These are phyloP conservation scores for Neofelis nebulosa DNA, from an alignment of 2,113 vertebrate genomes.

Conservation along the genomic window DNA sequence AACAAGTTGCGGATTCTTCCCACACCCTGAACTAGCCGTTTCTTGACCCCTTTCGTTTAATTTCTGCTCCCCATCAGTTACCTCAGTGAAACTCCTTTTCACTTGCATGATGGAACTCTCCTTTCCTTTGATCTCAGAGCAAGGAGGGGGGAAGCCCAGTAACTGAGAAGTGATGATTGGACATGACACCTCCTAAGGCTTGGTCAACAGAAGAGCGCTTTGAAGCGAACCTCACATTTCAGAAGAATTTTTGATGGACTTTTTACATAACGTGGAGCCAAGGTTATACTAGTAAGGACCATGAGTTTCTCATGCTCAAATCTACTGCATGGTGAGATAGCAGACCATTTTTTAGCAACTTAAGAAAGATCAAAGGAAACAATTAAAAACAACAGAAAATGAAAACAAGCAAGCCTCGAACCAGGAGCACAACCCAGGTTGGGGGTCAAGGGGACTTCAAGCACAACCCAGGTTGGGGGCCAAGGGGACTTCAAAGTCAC, in stretches of 20 bases:
- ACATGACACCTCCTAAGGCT: not conserved
- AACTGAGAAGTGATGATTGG: not conserved
- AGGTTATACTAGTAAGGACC: not conserved
- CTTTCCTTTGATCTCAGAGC: slow-evolving; percentile 1
- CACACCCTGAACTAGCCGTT: not conserved
- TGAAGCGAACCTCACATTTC: slow-evolving; percentile 2
- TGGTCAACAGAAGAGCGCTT: not conserved
- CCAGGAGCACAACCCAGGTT: not conserved
- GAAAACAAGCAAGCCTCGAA: not conserved
- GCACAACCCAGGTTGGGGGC: not conserved
- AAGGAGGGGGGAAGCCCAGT: not conserved
- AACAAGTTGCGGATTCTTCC: not conserved
- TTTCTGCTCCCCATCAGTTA: not conserved
- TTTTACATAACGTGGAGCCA: not conserved
- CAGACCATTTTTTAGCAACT: slow-evolving; percentile 7
- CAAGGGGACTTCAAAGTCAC: not conserved
- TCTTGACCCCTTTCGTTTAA: not conserved
- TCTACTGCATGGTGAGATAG: not conserved
- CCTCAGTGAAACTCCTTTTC: not conserved
- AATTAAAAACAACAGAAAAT: not conserved
- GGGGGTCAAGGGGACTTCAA: not conserved
- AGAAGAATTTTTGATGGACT: not conserved
- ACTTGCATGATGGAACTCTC: not conserved
- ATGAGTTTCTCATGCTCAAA: not conserved
- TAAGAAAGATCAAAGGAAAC: not conserved